Evolutionary conservation across 2,888 invertebrate species (phyloP).

Genomic region (Torymus texanus): DNA sequence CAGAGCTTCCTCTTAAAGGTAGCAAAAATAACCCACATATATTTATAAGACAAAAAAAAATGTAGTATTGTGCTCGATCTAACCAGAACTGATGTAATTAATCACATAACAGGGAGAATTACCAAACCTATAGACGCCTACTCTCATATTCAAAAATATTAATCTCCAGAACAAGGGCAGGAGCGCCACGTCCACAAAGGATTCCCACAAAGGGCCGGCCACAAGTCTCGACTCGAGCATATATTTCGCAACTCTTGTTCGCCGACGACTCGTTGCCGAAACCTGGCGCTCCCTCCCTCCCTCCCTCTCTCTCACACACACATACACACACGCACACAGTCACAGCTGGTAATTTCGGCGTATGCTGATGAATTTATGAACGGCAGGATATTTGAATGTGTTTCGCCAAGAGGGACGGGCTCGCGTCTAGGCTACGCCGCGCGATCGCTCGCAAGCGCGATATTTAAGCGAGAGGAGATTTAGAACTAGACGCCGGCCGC

Average conservation of each 20-base stretch:
- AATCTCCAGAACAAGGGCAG: neutral
- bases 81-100: too few species aligned
- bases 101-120: too few species aligned
- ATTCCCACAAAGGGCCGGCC: neutral
- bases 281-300: neutral
- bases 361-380: slow-evolving; percentile 74
- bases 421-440: slow-evolving; percentile 67
- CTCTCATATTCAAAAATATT: neutral
- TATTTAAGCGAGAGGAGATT: slow-evolving; percentile 69
- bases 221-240: neutral
- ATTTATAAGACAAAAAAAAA: too few species aligned
- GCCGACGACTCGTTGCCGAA: neutral
- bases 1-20: too few species aligned
- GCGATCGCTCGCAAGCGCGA: slow-evolving; percentile 53
- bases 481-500: slow-evolving; percentile 67
- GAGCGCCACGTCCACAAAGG: too few species aligned
- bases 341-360: slow-evolving; percentile 59
- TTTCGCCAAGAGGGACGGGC: slow-evolving; percentile 73
- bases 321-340: too few species aligned
- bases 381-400: slow-evolving; percentile 73
- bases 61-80: too few species aligned
- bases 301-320: too few species aligned
- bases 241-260: neutral
- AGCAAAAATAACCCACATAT: too few species aligned
- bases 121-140: neutral